Conservation (phyloP, 1,140 invertebrate species). For the Brachionus rubens region DNA sequence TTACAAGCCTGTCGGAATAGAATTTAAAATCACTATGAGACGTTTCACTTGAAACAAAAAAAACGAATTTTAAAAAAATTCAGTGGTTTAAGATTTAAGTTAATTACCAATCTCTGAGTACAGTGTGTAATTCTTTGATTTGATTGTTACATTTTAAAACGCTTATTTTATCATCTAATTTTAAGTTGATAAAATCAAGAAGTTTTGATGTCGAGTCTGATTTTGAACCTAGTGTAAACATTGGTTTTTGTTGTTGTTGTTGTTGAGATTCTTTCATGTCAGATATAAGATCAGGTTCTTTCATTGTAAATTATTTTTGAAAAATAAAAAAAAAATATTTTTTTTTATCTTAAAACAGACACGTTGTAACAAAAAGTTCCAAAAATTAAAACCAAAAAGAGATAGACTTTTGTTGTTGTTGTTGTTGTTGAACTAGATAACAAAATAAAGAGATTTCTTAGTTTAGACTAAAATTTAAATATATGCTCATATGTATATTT, state of each 20-base stretch:
- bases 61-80: conserved; percentile 18
- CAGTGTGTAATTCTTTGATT: conserved; percentile 44
- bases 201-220: not conserved
- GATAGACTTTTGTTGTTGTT: no score
- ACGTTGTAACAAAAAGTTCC: not conserved
- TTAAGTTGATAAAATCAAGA: not conserved
- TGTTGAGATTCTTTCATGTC: conserved; percentile 36
- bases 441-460: no score
- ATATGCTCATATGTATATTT: no score
- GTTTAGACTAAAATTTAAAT: no score
- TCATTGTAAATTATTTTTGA: not conserved
- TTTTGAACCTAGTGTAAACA: not conserved
- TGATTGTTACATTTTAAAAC: conserved; percentile 40
- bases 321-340: no score
- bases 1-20: conserved; percentile 84
- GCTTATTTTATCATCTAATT: not conserved
- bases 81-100: not conserved
- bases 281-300: conserved; percentile 41
- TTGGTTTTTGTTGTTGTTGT: conserved; percentile 1
- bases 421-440: no score
- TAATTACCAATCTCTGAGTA: conserved; percentile 32
- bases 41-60: conserved; percentile 72
- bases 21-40: conserved; percentile 94
- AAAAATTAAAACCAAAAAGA: no score
- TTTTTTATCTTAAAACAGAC: not conserved